Base-by-base conservation (phyloP, 2,888 invertebrate genomes). In the Acheta domesticus region DNA sequence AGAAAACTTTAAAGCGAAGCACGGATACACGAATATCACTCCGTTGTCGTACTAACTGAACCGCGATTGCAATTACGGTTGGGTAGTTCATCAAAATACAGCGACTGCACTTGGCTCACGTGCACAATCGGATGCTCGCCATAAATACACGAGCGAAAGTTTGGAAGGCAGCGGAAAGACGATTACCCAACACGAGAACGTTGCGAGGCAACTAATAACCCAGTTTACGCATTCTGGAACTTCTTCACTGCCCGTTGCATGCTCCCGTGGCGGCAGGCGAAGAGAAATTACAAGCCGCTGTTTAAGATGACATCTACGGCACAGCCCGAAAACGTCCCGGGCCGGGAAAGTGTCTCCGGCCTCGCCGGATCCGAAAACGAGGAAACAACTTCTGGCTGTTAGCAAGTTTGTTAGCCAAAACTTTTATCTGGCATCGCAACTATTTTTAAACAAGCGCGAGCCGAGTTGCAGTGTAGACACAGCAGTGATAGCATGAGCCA, bases 251-350 rank as follows among this genome's bases (percentile, higher is more conserved):
- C 8, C 16, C 62, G n/a, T n/a, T 19, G n/a, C 62, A 62, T n/a
- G 62, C 62, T 62, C 62, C 16, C 3, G n/a, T 5, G 62, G n/a
- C 62, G 5, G 12, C 16, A 12, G 62, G 62, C 62, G n/a, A n/a
- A 16, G 62, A 62, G 62, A 62, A 62, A 62, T 62, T 14, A 62
- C 62, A 19, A 3, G 16, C 16, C n/a, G 62, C n/a, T 62, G 62
- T 62, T 62, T 62, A 62, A 62, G 62, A 62, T 62, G 62, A 62
- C 62, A 62, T 62, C 62, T 62, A 62, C 62, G n/a, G 62, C 62
- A 8, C 62, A 19, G 4, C n/a, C 62, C 62, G n/a, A 11, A 62
- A 62, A 12, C 14, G 62, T 5, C 16, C 62, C 62, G 36, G 23
- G 36, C 62, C 62, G 62, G 5, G n/a, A 12, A 62, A 62, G 62